A percentile compares a stretch with the other conserved stretches of the same genome.
phyloP scores from a whole-genome alignment of 1,140 invertebrate species.

The Galleria mellonella region DNA sequence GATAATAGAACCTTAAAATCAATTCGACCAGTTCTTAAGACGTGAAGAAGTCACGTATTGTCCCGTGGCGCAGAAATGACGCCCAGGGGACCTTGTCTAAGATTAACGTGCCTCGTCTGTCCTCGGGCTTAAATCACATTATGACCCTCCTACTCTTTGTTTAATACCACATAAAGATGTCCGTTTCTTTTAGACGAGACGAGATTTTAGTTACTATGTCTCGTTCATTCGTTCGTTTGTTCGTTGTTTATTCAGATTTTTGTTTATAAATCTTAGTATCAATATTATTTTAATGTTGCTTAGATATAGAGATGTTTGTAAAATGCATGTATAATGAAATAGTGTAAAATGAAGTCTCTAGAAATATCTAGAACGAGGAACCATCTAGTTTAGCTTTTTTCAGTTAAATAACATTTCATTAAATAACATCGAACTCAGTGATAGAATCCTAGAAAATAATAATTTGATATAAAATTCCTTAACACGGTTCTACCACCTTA shows the following conservation, averaged over 20 bases:
- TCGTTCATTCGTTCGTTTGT: too few species aligned
- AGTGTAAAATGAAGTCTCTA: too few species aligned
- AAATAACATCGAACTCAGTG: too few species aligned
- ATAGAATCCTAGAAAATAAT: too few species aligned
- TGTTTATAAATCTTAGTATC: neutral
- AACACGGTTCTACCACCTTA: too few species aligned
- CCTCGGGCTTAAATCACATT: constrained; percentile 58
- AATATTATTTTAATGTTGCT: too few species aligned
- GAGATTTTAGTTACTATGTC: constrained; percentile 14
- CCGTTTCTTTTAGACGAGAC: constrained; percentile 13
- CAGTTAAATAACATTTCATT: too few species aligned
- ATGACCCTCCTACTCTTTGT: constrained; percentile 37
- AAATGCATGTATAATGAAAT: too few species aligned
- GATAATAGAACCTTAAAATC: neutral
- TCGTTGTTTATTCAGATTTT: neutral
- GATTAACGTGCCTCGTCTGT: constrained; percentile 53
- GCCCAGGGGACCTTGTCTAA: constrained; percentile 37
- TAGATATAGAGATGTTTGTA: too few species aligned
- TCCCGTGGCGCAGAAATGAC: constrained; percentile 28
- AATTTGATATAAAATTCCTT: too few species aligned
- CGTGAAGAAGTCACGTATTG: constrained; percentile 39
- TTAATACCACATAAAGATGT: constrained; percentile 40
- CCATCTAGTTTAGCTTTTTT: too few species aligned
- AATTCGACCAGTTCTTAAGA: constrained; percentile 2
- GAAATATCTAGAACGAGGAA: too few species aligned